phyloP scores from a whole-genome alignment of 1,140 invertebrate species.

The Calliphora vicina region DNA sequence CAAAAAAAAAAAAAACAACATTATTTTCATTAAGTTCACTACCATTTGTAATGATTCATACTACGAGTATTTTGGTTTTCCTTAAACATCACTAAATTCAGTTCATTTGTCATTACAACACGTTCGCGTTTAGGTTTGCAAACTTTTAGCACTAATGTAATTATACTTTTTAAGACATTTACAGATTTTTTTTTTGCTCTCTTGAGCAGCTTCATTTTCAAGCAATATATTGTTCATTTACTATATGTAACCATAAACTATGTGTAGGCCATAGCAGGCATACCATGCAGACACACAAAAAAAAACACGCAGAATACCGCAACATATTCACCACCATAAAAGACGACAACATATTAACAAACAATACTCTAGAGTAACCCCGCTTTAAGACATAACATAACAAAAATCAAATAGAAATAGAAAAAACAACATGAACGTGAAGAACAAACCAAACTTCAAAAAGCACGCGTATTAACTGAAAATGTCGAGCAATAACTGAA shows the following conservation, averaged over 20 bases:
- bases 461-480: constrained; percentile 34
- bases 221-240: too few species aligned
- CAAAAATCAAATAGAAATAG: constrained; percentile 1
- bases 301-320: neutral
- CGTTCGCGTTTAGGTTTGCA: neutral
- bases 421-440: neutral
- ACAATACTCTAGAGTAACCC: constrained; percentile 29
- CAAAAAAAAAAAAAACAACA: too few species aligned
- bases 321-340: constrained; percentile 7
- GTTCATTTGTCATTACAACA: neutral
- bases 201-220: too few species aligned
- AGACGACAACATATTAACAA: constrained; percentile 30
- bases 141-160: neutral
- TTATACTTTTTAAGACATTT: neutral
- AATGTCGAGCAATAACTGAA: constrained; percentile 39
- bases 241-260: neutral
- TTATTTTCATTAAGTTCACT: neutral
- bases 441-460: constrained; percentile 12
- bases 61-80: neutral
- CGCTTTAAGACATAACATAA: neutral
- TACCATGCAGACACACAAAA: neutral
- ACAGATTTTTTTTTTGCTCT: neutral
- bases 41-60: neutral
- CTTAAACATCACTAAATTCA: too few species aligned
- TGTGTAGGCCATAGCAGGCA: neutral